Base-by-base conservation (phyloP, 2,888 invertebrate genomes). In the Stegana nigrithorax region DNA sequence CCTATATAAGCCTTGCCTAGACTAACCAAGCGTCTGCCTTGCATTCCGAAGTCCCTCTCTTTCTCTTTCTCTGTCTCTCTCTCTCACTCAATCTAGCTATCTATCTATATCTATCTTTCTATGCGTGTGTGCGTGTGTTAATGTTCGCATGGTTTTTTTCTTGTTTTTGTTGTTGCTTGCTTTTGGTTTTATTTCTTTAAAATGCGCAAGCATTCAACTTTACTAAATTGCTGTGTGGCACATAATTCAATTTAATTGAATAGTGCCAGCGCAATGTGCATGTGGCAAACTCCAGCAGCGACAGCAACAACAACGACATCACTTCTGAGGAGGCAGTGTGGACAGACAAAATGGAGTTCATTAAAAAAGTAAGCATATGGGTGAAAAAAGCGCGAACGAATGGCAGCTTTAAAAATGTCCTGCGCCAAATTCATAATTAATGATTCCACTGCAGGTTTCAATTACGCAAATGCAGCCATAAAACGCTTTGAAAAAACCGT, bases 161-260 rank as follows among this genome's bases (percentile, higher is more conserved):
- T 10, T 8, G 4, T 8, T 5, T 39, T 5, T 39, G 14, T 4
- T 4, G 39, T 39, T n/a, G 39, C 39, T 14, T 39, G 14, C 14
- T n/a, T 39, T 5, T 17, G 17, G 14, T 4, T 39, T 39, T 8
- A 14, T 39, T 39, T 39, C 39, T n/a, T 12, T 14, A n/a, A n/a
- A n/a, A n/a, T n/a, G n/a, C n/a, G n/a, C n/a, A n/a, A n/a, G 32
- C 32, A 12, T 17, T 45, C 19, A 23, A 45, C 45, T 45, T 45
- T 45, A 45, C 23, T 45, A 45, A 45, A 45, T 45, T 45, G 45
- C 45, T 45, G 45, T 21, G 21, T 19, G 45, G 45, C 45, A 23
- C 45, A 45, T 45, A 45, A 45, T 45, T 45, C 45, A 45, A 45
- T 45, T 45, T 17, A 19, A 45, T 45, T 45, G 25, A 45, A 45